Conservation (phyloP, 1,140 invertebrate species). For the Brachionus rotundiformis region DNA sequence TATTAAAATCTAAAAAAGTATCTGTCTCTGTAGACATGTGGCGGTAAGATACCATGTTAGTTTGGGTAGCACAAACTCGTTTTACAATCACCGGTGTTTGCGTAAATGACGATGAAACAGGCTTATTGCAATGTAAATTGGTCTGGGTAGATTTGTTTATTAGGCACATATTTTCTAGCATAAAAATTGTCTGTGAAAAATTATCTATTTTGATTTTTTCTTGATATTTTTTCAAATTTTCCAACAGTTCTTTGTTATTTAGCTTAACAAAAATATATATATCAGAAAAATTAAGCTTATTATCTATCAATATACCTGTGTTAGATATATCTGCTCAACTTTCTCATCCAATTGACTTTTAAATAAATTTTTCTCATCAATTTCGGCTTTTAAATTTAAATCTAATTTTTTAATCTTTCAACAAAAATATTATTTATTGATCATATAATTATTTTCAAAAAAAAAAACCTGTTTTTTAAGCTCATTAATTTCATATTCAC, state of each 20-base stretch:
- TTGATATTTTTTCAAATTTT: not conserved
- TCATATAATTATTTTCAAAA: not conserved
- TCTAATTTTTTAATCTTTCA: conserved; percentile 20
- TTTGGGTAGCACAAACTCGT: not conserved
- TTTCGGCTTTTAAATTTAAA: not conserved
- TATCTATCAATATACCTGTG: not conserved
- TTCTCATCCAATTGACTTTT: not conserved
- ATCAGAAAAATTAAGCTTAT: too few relatives aligned
- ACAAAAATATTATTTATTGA: not conserved
- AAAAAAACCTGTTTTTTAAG: not conserved
- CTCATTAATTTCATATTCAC: conserved; percentile 13
- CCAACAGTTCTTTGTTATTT: not conserved
- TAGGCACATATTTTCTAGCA: not conserved
- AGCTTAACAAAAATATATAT: not conserved
- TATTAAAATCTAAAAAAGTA: not conserved
- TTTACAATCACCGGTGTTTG: not conserved
- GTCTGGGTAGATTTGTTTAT: not conserved
- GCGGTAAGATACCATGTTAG: not conserved
- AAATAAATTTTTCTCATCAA: not conserved
- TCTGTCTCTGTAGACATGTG: not conserved
- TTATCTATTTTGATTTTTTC: not conserved
- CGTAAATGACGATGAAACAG: not conserved
- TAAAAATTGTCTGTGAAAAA: conserved; percentile 17
- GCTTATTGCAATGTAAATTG: too few relatives aligned
- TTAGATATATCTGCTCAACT: not conserved